A percentile compares a stretch with the other conserved stretches of the same genome.
phyloP scores from a whole-genome alignment of 2,888 invertebrate genomes.

The Taenaris catops region DNA sequence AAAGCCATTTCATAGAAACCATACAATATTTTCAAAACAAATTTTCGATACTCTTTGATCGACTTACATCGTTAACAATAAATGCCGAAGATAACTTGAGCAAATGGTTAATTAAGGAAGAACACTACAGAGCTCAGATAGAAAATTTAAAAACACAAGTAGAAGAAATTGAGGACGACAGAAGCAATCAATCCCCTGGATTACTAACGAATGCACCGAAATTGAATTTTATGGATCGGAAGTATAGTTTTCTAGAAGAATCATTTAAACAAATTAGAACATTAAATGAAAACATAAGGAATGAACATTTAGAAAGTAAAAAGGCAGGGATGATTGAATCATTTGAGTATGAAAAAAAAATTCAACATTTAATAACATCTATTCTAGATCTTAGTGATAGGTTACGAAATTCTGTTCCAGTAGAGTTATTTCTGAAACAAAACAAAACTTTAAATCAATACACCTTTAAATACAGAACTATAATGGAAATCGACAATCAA shows the following conservation, averaged over 20 bases:
- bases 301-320: slow-evolving; percentile 66
- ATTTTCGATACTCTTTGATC: slow-evolving; percentile 61
- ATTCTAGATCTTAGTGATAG: slow-evolving; percentile 63
- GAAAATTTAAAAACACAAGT: slow-evolving; percentile 53
- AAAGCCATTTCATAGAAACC: slow-evolving; percentile 49
- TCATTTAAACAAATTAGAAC: slow-evolving; percentile 64
- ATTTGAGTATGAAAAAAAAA: slow-evolving; percentile 58
- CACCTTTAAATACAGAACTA: slow-evolving; percentile 71
- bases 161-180: slow-evolving; percentile 47
- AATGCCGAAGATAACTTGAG: slow-evolving; percentile 58
- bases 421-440: slow-evolving; percentile 70
- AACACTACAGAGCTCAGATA: slow-evolving; percentile 62
- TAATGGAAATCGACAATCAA: slow-evolving; percentile 42
- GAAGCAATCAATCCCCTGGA: slow-evolving; percentile 59
- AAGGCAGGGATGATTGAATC: slow-evolving; percentile 60
- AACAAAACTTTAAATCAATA: slow-evolving; percentile 70
- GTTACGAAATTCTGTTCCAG: slow-evolving; percentile 64
- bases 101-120: slow-evolving; percentile 64
- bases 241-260: slow-evolving; percentile 63
- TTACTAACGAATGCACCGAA: slow-evolving; percentile 40
- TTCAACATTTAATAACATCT: slow-evolving; percentile 53
- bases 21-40: slow-evolving; percentile 63
- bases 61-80: slow-evolving; percentile 60
- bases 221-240: slow-evolving; percentile 46
- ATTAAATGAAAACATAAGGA: slow-evolving; percentile 71